Percentiles rank a stretch among this genome's conserved stretches.
phyloP scores from a whole-genome alignment of 1,140 invertebrate species.

The Brachionus angularis region DNA sequence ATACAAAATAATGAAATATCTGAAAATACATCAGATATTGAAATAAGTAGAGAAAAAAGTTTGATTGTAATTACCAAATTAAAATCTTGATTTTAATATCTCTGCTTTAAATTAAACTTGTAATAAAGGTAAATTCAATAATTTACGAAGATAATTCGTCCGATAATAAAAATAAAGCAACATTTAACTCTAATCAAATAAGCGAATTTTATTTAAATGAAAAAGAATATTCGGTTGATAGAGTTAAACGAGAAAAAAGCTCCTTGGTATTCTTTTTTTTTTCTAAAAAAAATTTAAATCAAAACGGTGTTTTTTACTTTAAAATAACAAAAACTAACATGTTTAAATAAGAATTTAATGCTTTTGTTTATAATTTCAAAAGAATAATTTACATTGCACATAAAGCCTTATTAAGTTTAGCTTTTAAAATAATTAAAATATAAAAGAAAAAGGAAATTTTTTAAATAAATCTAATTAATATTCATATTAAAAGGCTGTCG shows the following conservation, averaged over 20 bases:
- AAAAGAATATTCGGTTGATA: not conserved
- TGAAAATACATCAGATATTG: not conserved
- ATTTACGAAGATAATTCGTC: not conserved
- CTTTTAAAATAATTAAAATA: no score
- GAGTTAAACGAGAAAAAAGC: slow-evolving; percentile 1
- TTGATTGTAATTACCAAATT: slow-evolving; percentile 3
- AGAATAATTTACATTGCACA: no score
- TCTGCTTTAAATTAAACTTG: not conserved
- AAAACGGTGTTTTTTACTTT: slow-evolving; percentile 29
- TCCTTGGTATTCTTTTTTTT: not conserved
- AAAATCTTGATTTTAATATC: not conserved
- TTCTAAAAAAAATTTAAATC: no score
- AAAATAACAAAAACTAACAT: no score
- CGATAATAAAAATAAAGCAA: not conserved
- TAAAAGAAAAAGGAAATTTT: no score
- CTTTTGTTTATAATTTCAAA: no score
- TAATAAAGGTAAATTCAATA: not conserved
- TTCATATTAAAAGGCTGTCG: not conserved
- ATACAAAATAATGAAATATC: not conserved
- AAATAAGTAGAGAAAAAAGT: slow-evolving; percentile 8
- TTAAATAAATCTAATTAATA: not conserved
- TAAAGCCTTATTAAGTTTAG: no score
- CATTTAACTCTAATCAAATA: slow-evolving; percentile 6
- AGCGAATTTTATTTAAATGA: not conserved
- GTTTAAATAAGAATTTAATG: no score